These are phyloP conservation scores for Orgyia antiqua DNA, from an alignment of 2,888 invertebrate species.

Conservation along the genomic window DNA sequence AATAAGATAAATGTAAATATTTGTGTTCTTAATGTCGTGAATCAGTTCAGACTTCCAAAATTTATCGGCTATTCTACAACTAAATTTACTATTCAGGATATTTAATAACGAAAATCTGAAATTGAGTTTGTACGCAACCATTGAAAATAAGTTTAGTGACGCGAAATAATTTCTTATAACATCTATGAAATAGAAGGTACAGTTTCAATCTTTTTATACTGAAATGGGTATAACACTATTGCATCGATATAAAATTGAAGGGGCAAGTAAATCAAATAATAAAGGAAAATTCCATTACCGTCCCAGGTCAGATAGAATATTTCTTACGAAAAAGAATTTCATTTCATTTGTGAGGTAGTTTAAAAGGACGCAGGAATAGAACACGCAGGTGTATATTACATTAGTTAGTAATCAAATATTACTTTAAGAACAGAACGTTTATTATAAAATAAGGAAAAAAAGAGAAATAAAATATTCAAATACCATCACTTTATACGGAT, in stretches of 20 bases:
- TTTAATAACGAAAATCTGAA: no score
- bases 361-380: constrained; percentile 18
- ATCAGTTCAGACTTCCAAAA: no score
- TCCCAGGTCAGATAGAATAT: constrained; percentile 55
- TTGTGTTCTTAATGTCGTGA: constrained; percentile 1
- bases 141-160: constrained; percentile 1
- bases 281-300: constrained; percentile 69
- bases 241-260: constrained; percentile 59
- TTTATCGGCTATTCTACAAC: no score
- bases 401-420: no score
- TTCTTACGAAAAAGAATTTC: constrained; percentile 52
- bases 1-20: no score
- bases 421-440: no score
- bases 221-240: constrained; percentile 52
- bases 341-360: constrained; percentile 29
- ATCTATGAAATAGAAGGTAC: constrained; percentile 32
- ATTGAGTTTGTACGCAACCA: background rate
- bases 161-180: constrained; percentile 5
- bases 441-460: no score
- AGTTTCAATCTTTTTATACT: constrained; percentile 15
- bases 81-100: no score
- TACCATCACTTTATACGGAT: no score
- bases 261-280: constrained; percentile 71
- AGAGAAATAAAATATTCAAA: no score
- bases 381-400: background rate